phyloP scores from a whole-genome alignment of 2,113 vertebrate species.

The Paracanthobrama guichenoti region DNA sequence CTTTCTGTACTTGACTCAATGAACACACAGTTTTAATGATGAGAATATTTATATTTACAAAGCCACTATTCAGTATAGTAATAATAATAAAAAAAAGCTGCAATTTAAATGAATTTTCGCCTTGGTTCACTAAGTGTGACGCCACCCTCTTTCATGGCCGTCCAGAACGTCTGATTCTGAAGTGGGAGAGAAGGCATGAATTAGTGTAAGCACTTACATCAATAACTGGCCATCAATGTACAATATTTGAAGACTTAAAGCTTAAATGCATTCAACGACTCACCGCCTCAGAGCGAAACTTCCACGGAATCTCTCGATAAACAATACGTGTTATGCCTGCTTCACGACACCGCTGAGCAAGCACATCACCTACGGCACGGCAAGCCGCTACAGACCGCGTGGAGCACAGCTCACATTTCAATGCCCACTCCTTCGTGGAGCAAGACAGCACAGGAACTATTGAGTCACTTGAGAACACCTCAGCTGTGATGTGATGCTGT shows the following conservation, averaged over 20 bases:
- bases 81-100: not conserved
- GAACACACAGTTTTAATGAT: conserved; percentile 7
- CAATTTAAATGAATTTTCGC: conserved; percentile 75
- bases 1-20: not conserved
- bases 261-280: conserved; percentile 56
- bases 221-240: not conserved
- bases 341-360: conserved; percentile 86
- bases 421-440: conserved; percentile 90
- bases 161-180: conserved; percentile 83
- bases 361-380: conserved; percentile 83
- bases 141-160: conserved; percentile 85
- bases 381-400: conserved; percentile 82
- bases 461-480: conserved; percentile 76
- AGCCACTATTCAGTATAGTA: not conserved
- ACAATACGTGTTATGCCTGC: conserved; percentile 89
- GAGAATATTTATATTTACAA: conserved; percentile 33
- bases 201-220: not conserved
- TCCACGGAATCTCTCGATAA: conserved; percentile 85
- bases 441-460: conserved; percentile 80
- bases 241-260: not conserved
- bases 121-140: conserved; percentile 82
- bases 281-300: conserved; percentile 79
- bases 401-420: conserved; percentile 85
- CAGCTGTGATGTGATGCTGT: conserved; percentile 81
- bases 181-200: conserved; percentile 43